Percentiles rank a stretch among this genome's conserved stretches.
Evolutionary conservation across 2,888 invertebrate genomes (phyloP).

Genomic region (Matsumyia berberina): DNA sequence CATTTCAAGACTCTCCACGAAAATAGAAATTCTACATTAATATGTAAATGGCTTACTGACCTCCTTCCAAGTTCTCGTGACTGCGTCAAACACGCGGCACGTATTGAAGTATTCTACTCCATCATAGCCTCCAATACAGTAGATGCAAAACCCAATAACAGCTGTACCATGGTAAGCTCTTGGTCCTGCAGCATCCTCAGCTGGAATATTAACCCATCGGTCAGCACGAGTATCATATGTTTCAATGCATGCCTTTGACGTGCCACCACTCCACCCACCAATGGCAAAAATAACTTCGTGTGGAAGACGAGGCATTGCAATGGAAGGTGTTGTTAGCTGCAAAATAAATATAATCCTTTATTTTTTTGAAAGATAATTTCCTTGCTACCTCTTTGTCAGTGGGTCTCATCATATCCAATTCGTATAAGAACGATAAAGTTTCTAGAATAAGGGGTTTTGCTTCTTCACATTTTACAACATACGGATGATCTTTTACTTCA

Average conservation of each 20-base stretch:
- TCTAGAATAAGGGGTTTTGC: slow-evolving; percentile 95
- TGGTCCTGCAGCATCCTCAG: slow-evolving; percentile 93
- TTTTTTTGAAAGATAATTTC: not conserved
- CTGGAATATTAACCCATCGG: slow-evolving; percentile 89
- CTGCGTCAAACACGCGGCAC: slow-evolving; percentile 94
- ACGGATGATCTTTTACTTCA: slow-evolving; percentile 94
- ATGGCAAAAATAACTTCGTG: slow-evolving; percentile 95
- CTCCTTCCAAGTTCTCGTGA: slow-evolving; percentile 93
- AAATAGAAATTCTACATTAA: slow-evolving; percentile 21
- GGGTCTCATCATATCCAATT: slow-evolving; percentile 93
- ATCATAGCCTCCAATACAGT: slow-evolving; percentile 96
- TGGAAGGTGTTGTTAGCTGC: slow-evolving; percentile 90
- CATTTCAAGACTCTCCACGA: slow-evolving; percentile 36
- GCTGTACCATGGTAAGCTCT: slow-evolving; percentile 97
- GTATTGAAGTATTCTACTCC: slow-evolving; percentile 93
- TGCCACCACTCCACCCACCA: slow-evolving; percentile 90
- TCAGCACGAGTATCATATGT: slow-evolving; percentile 95
- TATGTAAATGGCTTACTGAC: slow-evolving; percentile 79
- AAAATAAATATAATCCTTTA: slow-evolving; percentile 2
- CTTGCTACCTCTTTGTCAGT: slow-evolving; percentile 89
- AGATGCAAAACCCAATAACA: slow-evolving; percentile 93
- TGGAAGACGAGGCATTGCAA: slow-evolving; percentile 93
- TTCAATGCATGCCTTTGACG: slow-evolving; percentile 88
- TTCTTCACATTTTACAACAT: slow-evolving; percentile 92
- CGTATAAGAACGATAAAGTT: slow-evolving; percentile 95